These are phyloP conservation scores for Tachysurus vachellii DNA, from an alignment of 2,113 vertebrate genomes.

Conservation along the genomic window DNA sequence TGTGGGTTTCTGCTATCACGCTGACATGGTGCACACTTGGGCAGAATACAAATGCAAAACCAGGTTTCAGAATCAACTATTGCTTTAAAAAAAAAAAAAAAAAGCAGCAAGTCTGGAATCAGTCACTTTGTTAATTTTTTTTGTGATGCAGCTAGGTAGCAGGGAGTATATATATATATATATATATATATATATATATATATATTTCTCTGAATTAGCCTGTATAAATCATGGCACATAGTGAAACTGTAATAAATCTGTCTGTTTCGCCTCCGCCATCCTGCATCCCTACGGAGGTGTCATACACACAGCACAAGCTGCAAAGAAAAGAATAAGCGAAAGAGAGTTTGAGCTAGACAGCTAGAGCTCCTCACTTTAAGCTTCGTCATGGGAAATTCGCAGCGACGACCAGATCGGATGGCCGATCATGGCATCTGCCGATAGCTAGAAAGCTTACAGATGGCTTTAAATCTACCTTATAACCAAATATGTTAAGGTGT, in stretches of 20 bases:
- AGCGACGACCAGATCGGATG: not conserved
- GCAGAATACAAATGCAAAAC: constrained; percentile 14
- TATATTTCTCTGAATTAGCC: constrained; percentile 5
- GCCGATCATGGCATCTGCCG: not conserved
- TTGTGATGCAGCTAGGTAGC: not conserved
- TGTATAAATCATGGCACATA: not conserved
- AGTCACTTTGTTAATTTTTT: not conserved
- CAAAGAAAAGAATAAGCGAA: not conserved
- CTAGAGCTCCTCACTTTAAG: not conserved
- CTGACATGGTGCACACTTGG: not conserved
- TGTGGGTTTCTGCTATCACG: not conserved
- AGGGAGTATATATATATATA: not conserved
- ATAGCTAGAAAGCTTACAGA: not conserved
- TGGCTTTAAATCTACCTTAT: not conserved
- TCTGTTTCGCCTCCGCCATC: not conserved
- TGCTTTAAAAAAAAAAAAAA: not conserved
- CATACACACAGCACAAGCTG: constrained; percentile 9
- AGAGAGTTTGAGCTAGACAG: not conserved
- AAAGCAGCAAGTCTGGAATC: not conserved
- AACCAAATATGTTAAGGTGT: not conserved
- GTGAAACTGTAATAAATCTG: constrained; percentile 16
- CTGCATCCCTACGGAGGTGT: constrained; percentile 25
- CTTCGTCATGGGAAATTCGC: constrained; percentile 32
- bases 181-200: too few species aligned
- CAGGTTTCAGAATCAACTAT: not conserved